phyloP scores from a whole-genome alignment of 2,888 invertebrate species.

The Crepidodera aurea region DNA sequence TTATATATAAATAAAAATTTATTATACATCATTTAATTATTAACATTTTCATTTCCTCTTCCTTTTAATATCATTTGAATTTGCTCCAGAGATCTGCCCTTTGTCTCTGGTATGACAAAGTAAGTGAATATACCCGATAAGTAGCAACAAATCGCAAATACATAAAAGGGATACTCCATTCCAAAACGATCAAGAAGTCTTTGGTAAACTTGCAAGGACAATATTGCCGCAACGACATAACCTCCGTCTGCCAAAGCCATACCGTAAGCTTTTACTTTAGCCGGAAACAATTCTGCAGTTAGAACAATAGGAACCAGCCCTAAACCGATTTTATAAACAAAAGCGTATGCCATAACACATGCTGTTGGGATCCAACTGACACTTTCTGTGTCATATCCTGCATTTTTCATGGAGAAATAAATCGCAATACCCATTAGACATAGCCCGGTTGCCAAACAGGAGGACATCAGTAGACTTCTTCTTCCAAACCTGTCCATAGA shows the following conservation, averaged over 20 bases:
- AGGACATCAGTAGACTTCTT: constrained; percentile 53
- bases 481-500: constrained; percentile 57
- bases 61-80: constrained; percentile 36
- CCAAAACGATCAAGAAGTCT: constrained; percentile 48
- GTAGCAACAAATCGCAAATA: constrained; percentile 48
- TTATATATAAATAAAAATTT: too few relatives aligned
- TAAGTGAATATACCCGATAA: constrained; percentile 48
- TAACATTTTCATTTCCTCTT: neutral
- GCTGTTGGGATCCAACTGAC: constrained; percentile 57
- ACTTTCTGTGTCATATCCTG: constrained; percentile 46
- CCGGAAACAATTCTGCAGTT: constrained; percentile 58
- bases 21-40: too few relatives aligned
- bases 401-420: constrained; percentile 56
- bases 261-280: constrained; percentile 58
- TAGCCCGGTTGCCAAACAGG: constrained; percentile 54
- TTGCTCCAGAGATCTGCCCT: constrained; percentile 35
- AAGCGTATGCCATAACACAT: constrained; percentile 56
- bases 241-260: constrained; percentile 57
- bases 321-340: constrained; percentile 56
- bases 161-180: constrained; percentile 55
- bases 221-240: constrained; percentile 52
- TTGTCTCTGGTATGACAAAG: constrained; percentile 50
- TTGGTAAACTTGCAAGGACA: constrained; percentile 54
- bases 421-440: constrained; percentile 53
- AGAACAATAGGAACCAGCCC: constrained; percentile 59